Evolutionary conservation across 2,113 vertebrate species (phyloP).

Genomic region (Craseonycteris thonglongyai): DNA sequence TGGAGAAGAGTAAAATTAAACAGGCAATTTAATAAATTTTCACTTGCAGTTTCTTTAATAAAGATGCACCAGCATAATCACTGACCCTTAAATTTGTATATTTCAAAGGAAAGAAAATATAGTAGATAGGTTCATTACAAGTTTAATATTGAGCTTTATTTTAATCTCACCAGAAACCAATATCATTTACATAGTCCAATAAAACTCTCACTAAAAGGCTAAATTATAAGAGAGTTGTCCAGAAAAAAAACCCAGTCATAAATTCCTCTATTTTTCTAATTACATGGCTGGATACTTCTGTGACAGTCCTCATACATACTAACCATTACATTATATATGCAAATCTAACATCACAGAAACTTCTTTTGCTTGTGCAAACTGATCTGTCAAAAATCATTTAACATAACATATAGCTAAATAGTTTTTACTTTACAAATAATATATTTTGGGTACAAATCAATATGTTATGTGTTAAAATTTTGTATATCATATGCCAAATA

Average conservation of each 20-base stretch:
- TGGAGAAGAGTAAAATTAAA: neutral
- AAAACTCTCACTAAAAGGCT: conserved; percentile 38
- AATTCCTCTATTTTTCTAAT: no score
- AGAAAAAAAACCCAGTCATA: no score
- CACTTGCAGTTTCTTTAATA: neutral
- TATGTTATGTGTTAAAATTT: neutral
- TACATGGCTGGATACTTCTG: no score
- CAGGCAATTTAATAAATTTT: neutral
- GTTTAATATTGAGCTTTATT: conserved; percentile 48
- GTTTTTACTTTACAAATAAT: neutral
- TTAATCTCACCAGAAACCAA: conserved; percentile 50
- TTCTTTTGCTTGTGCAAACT: conserved; percentile 39
- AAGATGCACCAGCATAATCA: neutral
- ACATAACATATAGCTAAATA: neutral
- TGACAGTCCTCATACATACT: no score
- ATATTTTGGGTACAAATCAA: neutral
- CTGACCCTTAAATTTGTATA: neutral
- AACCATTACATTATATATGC: conserved; percentile 49
- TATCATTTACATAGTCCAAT: conserved; percentile 56
- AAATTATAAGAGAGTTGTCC: no score
- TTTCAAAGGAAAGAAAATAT: neutral
- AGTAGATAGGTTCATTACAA: conserved; percentile 47
- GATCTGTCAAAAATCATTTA: conserved; percentile 55
- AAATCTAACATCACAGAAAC: conserved; percentile 49
- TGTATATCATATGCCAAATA: neutral